Percentiles rank a stretch among this genome's conserved stretches.
These are phyloP conservation scores for Ctena decussata DNA, from an alignment of 2,888 invertebrate species.

Conservation along the genomic window DNA sequence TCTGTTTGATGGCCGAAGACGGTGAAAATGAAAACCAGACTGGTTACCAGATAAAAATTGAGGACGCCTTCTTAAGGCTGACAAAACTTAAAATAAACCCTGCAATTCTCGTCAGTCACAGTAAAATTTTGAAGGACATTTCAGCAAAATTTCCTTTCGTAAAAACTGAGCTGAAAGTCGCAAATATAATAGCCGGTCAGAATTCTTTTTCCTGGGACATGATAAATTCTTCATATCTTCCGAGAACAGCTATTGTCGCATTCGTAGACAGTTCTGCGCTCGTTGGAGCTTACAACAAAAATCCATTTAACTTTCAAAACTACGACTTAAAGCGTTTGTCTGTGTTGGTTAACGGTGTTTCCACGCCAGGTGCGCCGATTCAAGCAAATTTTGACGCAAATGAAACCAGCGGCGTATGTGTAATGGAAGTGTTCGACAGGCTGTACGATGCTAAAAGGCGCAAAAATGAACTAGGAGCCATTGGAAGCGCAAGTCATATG, in stretches of 20 bases:
- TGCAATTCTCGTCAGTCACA: slow-evolving; percentile 8
- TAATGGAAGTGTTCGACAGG: neutral
- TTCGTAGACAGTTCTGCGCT: slow-evolving; percentile 13
- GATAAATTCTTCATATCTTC: slow-evolving; percentile 6
- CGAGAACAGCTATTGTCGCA: slow-evolving; percentile 4
- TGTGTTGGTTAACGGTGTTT: slow-evolving; percentile 10
- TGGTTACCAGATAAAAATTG: slow-evolving; percentile 6
- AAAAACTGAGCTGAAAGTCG: neutral
- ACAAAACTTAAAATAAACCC: slow-evolving; percentile 11
- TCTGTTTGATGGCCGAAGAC: neutral
- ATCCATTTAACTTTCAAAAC: slow-evolving; percentile 12
- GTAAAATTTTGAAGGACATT: neutral
- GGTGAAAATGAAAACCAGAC: neutral
- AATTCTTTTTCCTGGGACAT: slow-evolving; percentile 11
- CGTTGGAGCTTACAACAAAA: neutral
- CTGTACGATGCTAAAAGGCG: neutral
- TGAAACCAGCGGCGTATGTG: neutral
- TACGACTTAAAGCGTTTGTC: slow-evolving; percentile 1
- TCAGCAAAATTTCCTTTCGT: slow-evolving; percentile 8
- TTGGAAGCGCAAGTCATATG: neutral
- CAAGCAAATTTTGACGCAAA: no score
- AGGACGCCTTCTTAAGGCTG: slow-evolving; percentile 10
- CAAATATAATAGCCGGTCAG: slow-evolving; percentile 10
- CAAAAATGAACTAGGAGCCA: neutral
- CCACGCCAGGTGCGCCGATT: neutral